phyloP scores from a whole-genome alignment of 2,113 vertebrate species.

The Cottus gobio region DNA sequence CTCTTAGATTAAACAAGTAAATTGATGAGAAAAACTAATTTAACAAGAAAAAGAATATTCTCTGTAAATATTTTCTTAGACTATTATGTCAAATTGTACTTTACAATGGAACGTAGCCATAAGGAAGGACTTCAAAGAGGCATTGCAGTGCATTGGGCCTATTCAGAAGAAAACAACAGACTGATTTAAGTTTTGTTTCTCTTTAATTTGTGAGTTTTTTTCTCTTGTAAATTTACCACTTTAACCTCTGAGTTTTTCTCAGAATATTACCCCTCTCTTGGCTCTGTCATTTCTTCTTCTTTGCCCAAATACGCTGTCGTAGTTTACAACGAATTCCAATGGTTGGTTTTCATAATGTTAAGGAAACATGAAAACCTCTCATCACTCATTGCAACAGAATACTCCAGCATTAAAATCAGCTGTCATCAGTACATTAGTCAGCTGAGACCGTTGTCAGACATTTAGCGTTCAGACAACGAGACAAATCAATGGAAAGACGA shows the following conservation, averaged over 20 bases:
- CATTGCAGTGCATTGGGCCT: too few species aligned
- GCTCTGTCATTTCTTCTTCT: neutral
- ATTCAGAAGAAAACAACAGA: too few species aligned
- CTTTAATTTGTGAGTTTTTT: too few species aligned
- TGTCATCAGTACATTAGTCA: neutral
- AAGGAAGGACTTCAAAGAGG: too few species aligned
- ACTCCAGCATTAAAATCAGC: neutral
- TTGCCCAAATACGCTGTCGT: neutral
- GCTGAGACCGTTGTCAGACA: neutral
- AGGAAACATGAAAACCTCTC: neutral
- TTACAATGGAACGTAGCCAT: too few species aligned
- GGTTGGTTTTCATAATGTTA: neutral
- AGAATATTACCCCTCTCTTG: too few species aligned
- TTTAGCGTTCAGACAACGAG: neutral
- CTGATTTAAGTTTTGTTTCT: too few species aligned
- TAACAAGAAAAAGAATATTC: neutral
- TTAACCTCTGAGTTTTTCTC: too few species aligned
- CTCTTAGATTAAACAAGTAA: neutral
- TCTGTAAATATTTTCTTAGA: neutral
- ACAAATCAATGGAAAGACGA: neutral
- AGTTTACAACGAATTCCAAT: neutral
- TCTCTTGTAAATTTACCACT: too few species aligned
- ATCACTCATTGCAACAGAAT: neutral
- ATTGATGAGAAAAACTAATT: neutral
- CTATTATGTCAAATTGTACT: neutral